Percentiles rank a stretch among this genome's conserved stretches.
Conservation (phyloP, 2,888 invertebrate species). For the Aporophyla lueneburgensis region DNA sequence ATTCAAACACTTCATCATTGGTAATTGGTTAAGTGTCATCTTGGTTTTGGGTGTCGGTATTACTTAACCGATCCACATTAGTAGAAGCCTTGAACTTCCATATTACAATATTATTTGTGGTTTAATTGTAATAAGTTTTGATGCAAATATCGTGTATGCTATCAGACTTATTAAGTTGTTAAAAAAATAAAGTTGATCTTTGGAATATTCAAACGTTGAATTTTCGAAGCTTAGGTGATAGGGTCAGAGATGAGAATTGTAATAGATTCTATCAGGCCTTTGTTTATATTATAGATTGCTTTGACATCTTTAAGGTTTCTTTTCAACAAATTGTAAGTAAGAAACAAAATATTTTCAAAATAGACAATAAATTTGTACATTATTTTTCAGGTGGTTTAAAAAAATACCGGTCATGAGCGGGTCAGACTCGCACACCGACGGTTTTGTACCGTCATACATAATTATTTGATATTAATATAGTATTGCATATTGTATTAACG, state of each 20-base stretch:
- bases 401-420: too few relatives aligned
- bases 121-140: neutral
- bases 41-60: neutral
- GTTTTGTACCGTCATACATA: too few relatives aligned
- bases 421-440: too few relatives aligned
- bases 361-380: too few relatives aligned
- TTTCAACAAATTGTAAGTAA: constrained; percentile 11
- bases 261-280: constrained; percentile 21
- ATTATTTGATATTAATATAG: too few relatives aligned
- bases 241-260: neutral
- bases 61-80: neutral
- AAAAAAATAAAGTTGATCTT: constrained; percentile 35
- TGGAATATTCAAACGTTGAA: constrained; percentile 32
- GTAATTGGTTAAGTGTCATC: constrained; percentile 27
- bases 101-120: neutral
- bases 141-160: too few relatives aligned
- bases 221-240: neutral
- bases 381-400: too few relatives aligned
- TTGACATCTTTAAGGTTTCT: constrained; percentile 20
- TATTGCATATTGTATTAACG: too few relatives aligned
- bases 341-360: too few relatives aligned
- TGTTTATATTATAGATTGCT: constrained; percentile 30
- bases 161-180: constrained; percentile 22
- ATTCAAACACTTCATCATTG: constrained; percentile 14
- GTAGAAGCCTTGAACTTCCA: neutral